A percentile compares a stretch with the other conserved stretches of the same genome.
phyloP scores from a whole-genome alignment of 2,113 vertebrate genomes.

The Osmerus mordax region DNA sequence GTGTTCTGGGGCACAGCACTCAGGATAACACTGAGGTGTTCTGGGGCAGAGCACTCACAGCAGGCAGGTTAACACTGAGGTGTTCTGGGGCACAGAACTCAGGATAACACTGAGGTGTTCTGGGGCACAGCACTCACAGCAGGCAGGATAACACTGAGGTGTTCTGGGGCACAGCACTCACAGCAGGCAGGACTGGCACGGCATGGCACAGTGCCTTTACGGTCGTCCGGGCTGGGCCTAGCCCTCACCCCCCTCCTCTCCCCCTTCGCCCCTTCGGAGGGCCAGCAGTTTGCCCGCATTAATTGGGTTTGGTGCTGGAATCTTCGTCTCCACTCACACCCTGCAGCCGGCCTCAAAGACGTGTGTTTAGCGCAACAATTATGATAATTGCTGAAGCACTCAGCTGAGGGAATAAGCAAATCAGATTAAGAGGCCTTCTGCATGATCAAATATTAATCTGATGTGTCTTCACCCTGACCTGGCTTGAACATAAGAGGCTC shows the following conservation, averaged over 20 bases:
- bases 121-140: too few species aligned
- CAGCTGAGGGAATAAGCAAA: slow-evolving; percentile 85
- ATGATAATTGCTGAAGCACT: slow-evolving; percentile 97
- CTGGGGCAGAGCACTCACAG: too few species aligned
- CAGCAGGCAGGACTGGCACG: slow-evolving; percentile 27
- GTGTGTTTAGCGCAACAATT: slow-evolving; percentile 95
- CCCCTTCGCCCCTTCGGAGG: slow-evolving; percentile 63
- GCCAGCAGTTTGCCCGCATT: slow-evolving; percentile 71
- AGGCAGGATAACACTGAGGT: slow-evolving; percentile 21
- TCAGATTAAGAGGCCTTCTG: slow-evolving; percentile 94
- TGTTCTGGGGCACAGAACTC: too few species aligned
- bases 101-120: slow-evolving; percentile 45
- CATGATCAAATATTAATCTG: slow-evolving; percentile 98
- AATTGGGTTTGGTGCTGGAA: slow-evolving; percentile 91
- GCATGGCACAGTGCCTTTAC: background rate
- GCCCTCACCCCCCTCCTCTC: slow-evolving; percentile 58
- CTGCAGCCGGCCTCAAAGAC: slow-evolving; percentile 81
- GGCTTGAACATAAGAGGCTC: slow-evolving; percentile 88
- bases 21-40: slow-evolving; percentile 6
- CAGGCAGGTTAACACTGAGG: too few species aligned
- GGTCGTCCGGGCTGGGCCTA: slow-evolving; percentile 8
- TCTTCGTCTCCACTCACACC: slow-evolving; percentile 76
- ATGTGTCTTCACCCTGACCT: slow-evolving; percentile 88
- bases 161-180: slow-evolving; percentile 39
- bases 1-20: slow-evolving; percentile 50